Conservation (phyloP, 2,888 invertebrate species). For the Laothoe populi region DNA sequence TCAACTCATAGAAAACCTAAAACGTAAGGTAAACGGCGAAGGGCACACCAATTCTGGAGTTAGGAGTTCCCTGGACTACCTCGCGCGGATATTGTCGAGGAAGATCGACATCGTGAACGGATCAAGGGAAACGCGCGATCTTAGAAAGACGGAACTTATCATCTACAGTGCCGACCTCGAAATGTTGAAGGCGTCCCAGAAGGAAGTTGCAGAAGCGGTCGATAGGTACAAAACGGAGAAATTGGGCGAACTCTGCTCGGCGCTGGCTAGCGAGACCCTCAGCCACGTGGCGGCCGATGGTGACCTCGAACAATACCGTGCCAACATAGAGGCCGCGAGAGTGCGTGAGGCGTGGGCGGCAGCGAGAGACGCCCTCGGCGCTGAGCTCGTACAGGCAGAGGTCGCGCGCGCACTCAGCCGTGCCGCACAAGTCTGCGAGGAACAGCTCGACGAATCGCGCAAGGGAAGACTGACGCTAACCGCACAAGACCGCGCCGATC, state of each 20-base stretch:
- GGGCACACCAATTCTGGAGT: constrained; percentile 67
- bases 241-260: constrained; percentile 88
- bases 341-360: constrained; percentile 90
- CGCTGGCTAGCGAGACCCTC: constrained; percentile 89
- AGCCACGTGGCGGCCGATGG: constrained; percentile 82
- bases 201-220: constrained; percentile 86
- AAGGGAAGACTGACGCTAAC: constrained; percentile 86
- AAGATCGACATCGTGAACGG: constrained; percentile 83
- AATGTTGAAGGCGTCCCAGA: constrained; percentile 82
- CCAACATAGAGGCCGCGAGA: constrained; percentile 86
- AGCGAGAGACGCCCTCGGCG: constrained; percentile 90
- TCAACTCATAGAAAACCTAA: constrained; percentile 89
- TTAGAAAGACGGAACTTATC: constrained; percentile 64
- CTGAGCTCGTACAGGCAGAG: constrained; percentile 91
- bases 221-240: constrained; percentile 88
- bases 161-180: constrained; percentile 79
- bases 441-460: constrained; percentile 82
- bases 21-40: constrained; percentile 86
- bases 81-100: constrained; percentile 90
- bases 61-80: constrained; percentile 86
- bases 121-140: constrained; percentile 53
- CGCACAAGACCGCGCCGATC: constrained; percentile 87
- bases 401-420: constrained; percentile 89
- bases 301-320: constrained; percentile 67
- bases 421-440: constrained; percentile 89